Base-by-base conservation (phyloP, 1,140 invertebrate genomes). In the Drosophila bocki region DNA sequence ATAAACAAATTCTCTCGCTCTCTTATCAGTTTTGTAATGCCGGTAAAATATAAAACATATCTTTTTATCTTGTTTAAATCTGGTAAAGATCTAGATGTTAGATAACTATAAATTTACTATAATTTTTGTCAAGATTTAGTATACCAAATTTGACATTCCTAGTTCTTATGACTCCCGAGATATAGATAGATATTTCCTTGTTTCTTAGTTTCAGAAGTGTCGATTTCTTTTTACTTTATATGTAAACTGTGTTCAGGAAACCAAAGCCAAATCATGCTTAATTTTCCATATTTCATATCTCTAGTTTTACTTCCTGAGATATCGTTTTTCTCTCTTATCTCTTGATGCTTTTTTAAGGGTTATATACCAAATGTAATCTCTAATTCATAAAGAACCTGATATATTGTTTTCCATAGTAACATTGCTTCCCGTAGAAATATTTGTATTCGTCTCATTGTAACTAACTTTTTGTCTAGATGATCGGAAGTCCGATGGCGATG, bases 401-500 rank as follows among this genome's bases (percentile, higher is more conserved):
- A 56, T 39, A 9, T 37, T 17, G 2, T 17, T 32, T 17, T 12
- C 5, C 9, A 7, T 33, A 26, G 22, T 9, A 15, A 15, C 11
- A 7, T 12, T 13, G 3, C 5, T n/a, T 9, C n/a, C 51, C 12
- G 1, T 8, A 22, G 4, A 39, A 22, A 33, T 53, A 56, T 47
- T 54, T 22, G 63, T 60, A 44, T 48, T 32, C 54, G 57, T 54
- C 41, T 70, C 53, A 60, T 61, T 75, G 80, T 78, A 75, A 88
- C 85, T 90, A 88, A 90, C 63, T 75, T 81, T 84, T 60, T 75
- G 65, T 79, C 47, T 87, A 87, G 75, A 91, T 80, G 91, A 92
- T 79, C 90, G 90, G 58, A 92, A 84, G 74, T 92, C 91, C 44
- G 91, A 92, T 35, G 91, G 90, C 67, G 91, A 92, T 77, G 64